A percentile compares a stretch with the other conserved stretches of the same genome.
Evolutionary conservation across 2,888 invertebrate genomes (phyloP).

Genomic region (Callyntrura guangdongensis): DNA sequence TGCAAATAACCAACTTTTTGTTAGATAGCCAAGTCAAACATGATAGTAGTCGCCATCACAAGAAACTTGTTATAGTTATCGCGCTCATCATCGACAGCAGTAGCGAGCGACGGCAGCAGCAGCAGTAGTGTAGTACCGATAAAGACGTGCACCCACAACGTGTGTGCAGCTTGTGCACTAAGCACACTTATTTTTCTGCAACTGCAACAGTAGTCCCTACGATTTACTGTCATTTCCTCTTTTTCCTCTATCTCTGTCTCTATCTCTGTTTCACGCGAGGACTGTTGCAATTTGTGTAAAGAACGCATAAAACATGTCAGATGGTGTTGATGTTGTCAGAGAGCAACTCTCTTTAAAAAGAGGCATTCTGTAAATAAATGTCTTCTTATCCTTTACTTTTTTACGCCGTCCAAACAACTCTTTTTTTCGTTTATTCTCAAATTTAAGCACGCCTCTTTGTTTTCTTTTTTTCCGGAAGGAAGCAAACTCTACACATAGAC

Average conservation of each 20-base stretch:
- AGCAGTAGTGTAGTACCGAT: not conserved
- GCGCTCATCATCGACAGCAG: conserved; percentile 19
- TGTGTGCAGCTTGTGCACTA: conserved; percentile 27
- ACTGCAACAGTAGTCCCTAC: conserved; percentile 37
- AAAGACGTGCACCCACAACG: not conserved
- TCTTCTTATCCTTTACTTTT: conserved; percentile 25
- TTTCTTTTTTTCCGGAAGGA: conserved; percentile 49
- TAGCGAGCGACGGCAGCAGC: not conserved
- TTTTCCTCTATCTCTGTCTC: conserved; percentile 20
- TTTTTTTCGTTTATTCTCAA: not conserved
- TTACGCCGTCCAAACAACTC: conserved; percentile 20
- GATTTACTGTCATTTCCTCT: conserved; percentile 57
- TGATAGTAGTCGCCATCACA: conserved; percentile 3
- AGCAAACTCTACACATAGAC: not conserved
- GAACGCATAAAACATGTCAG: conserved; percentile 66
- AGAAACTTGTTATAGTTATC: conserved; percentile 51
- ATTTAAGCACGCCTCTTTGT: conserved; percentile 37
- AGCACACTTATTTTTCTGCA: not conserved
- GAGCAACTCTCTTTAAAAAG: conserved; percentile 40
- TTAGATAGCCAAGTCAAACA: conserved; percentile 4
- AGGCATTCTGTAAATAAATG: conserved; percentile 37
- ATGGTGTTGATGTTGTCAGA: conserved; percentile 70
- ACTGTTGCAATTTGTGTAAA: conserved; percentile 53
- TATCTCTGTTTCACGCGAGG: conserved; percentile 40
- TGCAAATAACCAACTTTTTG: conserved; percentile 18